These are phyloP conservation scores for Vesta saturnalis DNA, from an alignment of 2,888 invertebrate genomes.

Conservation along the genomic window DNA sequence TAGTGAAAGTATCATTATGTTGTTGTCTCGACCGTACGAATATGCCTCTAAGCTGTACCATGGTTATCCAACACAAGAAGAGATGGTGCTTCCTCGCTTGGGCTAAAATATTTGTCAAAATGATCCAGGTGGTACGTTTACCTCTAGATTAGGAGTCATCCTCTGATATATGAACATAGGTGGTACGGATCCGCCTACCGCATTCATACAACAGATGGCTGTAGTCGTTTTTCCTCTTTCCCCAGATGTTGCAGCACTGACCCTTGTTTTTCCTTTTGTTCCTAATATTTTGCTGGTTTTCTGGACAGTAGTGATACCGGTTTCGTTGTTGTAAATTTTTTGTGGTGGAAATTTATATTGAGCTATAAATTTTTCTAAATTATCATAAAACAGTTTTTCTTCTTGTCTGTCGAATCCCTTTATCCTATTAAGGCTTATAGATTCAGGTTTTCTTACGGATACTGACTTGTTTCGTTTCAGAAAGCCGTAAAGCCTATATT, in stretches of 20 bases:
- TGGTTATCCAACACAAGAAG: neutral
- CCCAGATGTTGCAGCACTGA: neutral
- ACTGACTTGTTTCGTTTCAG: neutral
- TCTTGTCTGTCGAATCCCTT: neutral
- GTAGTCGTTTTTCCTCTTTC: slow-evolving; percentile 10
- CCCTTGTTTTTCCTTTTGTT: neutral
- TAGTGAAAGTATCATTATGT: no score
- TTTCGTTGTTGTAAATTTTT: neutral
- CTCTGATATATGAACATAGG: slow-evolving; percentile 41
- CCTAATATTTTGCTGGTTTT: neutral
- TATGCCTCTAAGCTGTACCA: neutral
- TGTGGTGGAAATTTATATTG: neutral
- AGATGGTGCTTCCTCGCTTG: neutral
- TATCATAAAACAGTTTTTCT: no score
- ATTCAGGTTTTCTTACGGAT: neutral
- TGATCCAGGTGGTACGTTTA: neutral
- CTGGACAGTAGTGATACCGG: neutral
- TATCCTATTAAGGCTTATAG: neutral
- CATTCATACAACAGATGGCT: slow-evolving; percentile 6
- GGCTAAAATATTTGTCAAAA: neutral
- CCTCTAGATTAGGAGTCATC: neutral
- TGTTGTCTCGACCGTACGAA: neutral
- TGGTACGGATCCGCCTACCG: neutral
- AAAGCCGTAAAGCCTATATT: neutral
- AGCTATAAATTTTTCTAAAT: no score